Percentiles rank a stretch among this genome's conserved stretches.
Evolutionary conservation across 2,888 invertebrate genomes (phyloP).

Genomic region (Leptopterna dolabrata): DNA sequence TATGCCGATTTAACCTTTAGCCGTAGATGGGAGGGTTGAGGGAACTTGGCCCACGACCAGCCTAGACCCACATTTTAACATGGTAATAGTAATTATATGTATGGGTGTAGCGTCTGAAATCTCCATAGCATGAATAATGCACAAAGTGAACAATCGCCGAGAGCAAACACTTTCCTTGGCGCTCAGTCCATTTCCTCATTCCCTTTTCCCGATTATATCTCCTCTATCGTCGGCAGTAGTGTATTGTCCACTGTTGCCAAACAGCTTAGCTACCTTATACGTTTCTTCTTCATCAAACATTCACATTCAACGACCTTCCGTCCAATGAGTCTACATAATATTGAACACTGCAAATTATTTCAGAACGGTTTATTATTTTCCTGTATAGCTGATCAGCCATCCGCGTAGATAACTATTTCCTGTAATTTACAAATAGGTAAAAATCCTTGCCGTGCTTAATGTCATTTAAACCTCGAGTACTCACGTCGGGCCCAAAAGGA

Average conservation of each 20-base stretch:
- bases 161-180: slow-evolving; percentile 7
- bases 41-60: slow-evolving; percentile 7
- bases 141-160: slow-evolving; percentile 20
- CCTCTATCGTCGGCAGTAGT: background rate
- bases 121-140: slow-evolving; percentile 31
- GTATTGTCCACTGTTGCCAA: background rate
- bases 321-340: no score
- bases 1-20: background rate
- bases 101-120: slow-evolving; percentile 1
- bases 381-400: no score
- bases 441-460: no score
- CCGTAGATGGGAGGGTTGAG: background rate
- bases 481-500: no score
- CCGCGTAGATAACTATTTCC: no score
- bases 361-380: no score
- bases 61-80: slow-evolving; percentile 31
- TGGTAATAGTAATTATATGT: slow-evolving; percentile 24
- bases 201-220: background rate
- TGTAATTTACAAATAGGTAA: no score
- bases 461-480: no score
- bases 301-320: no score
- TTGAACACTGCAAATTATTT: no score
- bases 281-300: no score
- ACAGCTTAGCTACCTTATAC: no score
- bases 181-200: background rate